phyloP scores from a whole-genome alignment of 2,113 vertebrate species.

The Coryphaenoides rupestris region DNA sequence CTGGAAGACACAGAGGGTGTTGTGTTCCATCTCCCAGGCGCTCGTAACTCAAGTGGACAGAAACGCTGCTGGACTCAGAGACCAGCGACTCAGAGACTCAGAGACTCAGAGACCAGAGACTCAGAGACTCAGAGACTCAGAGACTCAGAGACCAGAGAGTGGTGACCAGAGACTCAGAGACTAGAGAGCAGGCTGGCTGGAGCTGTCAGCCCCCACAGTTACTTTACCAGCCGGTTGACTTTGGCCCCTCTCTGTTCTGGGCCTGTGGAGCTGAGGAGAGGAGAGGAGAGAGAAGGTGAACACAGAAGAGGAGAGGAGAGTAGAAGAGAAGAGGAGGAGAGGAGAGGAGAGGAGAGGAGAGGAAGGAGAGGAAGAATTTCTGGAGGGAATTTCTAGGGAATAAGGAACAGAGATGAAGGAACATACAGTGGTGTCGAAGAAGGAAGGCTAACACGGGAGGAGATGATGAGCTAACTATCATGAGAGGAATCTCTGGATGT shows the following conservation, averaged over 20 bases:
- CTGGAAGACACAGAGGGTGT: constrained; percentile 19
- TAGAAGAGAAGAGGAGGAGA: no score
- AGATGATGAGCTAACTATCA: no score
- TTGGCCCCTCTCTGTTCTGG: not conserved
- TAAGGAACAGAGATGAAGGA: no score
- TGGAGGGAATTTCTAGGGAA: not conserved
- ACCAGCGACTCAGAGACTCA: no score
- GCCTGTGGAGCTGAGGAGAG: no score
- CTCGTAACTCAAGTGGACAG: constrained; percentile 39
- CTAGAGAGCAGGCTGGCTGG: constrained; percentile 38
- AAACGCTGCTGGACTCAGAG: constrained; percentile 49
- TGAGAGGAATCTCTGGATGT: no score
- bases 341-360: no score
- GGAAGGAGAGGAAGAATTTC: constrained; percentile 8
- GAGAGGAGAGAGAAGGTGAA: constrained; percentile 20
- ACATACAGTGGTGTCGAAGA: not conserved
- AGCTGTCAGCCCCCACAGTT: constrained; percentile 37
- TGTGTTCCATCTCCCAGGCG: constrained; percentile 20
- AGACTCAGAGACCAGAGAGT: constrained; percentile 46
- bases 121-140: constrained; percentile 44
- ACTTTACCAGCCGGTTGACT: constrained; percentile 11
- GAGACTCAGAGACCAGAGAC: constrained; percentile 45
- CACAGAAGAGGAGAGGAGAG: no score
- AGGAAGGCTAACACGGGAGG: not conserved
- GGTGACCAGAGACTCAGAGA: constrained; percentile 43